These are phyloP conservation scores for Drosophila subquinaria DNA, from an alignment of 2,888 invertebrate species.

Conservation along the genomic window DNA sequence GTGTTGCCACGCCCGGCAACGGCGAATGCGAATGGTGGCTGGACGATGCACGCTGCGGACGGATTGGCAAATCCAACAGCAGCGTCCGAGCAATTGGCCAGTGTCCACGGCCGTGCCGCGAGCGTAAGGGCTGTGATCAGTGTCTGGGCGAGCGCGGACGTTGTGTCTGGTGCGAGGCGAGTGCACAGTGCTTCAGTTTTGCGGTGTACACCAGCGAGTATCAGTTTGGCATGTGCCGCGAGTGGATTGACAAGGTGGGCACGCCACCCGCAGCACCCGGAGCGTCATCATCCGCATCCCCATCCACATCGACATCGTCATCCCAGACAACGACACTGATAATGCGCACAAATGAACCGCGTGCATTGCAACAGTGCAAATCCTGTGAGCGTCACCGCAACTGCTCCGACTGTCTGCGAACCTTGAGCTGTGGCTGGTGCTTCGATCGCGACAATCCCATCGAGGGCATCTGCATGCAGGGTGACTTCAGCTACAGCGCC, in stretches of 20 bases:
- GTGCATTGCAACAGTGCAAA: constrained; percentile 89
- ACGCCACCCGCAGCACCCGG: constrained; percentile 17
- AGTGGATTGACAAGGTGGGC: constrained; percentile 94
- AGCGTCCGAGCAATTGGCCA: constrained; percentile 88
- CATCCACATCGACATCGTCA: constrained; percentile 67
- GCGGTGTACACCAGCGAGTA: constrained; percentile 98
- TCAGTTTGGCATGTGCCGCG: constrained; percentile 96
- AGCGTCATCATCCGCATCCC: background rate
- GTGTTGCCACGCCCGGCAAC: constrained; percentile 89
- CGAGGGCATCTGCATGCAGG: constrained; percentile 93
- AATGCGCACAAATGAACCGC: constrained; percentile 67
- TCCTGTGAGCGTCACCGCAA: constrained; percentile 91
- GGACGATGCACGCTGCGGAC: constrained; percentile 93
- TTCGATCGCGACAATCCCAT: constrained; percentile 95
- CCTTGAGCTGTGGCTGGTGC: constrained; percentile 97
- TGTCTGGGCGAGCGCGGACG: constrained; percentile 94
- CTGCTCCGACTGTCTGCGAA: constrained; percentile 92
- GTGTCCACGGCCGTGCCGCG: constrained; percentile 94
- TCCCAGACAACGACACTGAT: constrained; percentile 32
- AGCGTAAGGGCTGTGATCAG: constrained; percentile 91
- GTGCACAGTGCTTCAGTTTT: constrained; percentile 96
- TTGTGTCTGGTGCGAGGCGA: constrained; percentile 98
- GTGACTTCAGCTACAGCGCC: constrained; percentile 93
- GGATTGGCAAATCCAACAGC: constrained; percentile 91
- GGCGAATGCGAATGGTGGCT: constrained; percentile 96